Conservation (phyloP, 2,113 vertebrate genomes). For the Psophia crepitans region DNA sequence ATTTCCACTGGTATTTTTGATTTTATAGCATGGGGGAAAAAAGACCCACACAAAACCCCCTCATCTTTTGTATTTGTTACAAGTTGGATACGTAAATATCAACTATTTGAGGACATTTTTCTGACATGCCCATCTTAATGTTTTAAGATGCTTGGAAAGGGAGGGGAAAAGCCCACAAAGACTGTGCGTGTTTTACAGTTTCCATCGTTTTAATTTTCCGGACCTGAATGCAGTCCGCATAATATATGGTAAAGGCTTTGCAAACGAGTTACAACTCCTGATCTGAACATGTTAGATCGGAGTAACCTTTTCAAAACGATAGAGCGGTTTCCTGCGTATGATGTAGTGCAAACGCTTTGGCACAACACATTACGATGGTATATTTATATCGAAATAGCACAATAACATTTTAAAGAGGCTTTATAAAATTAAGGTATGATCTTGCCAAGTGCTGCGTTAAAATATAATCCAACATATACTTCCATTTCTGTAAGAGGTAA, state of each 20-base stretch:
- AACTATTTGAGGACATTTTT: not conserved
- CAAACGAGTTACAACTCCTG: not conserved
- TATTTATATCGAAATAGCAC: not conserved
- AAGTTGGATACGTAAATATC: not conserved
- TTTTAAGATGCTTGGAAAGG: not conserved
- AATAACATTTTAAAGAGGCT: not conserved
- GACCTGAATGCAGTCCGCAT: not conserved
- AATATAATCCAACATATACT: not conserved
- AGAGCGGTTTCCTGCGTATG: not conserved
- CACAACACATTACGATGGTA: not conserved
- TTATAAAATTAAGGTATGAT: not conserved
- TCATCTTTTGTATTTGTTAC: not conserved
- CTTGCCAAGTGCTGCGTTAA: not conserved
- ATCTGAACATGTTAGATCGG: not conserved
- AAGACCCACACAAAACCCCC: no score
- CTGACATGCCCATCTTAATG: not conserved
- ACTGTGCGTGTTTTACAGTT: not conserved
- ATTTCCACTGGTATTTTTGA: not conserved
- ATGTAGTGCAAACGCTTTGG: not conserved
- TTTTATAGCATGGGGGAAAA: not conserved
- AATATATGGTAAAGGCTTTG: not conserved
- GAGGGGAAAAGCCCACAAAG: not conserved
- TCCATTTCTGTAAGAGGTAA: not conserved
- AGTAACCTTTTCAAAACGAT: not conserved
- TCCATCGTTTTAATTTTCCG: not conserved